Evolutionary conservation across 2,888 invertebrate genomes (phyloP).

Genomic region (Troglohyphantes excavatus): DNA sequence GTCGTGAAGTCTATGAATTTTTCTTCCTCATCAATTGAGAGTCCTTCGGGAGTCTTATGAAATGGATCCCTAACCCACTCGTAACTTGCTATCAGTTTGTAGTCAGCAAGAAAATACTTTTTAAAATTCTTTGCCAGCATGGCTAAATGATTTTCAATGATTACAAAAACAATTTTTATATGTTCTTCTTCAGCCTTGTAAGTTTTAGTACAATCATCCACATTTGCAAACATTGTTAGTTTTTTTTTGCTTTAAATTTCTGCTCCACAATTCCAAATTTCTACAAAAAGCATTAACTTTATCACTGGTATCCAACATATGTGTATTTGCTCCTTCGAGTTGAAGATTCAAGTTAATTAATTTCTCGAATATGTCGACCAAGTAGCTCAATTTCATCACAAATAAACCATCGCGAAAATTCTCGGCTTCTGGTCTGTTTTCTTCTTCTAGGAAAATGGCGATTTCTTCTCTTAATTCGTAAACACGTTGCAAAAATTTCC

Average conservation of each 20-base stretch:
- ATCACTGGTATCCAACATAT: too few relatives aligned
- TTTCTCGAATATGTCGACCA: constrained; percentile 54
- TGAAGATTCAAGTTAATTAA: constrained; percentile 35
- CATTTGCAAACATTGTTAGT: too few relatives aligned
- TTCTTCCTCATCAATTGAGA: too few relatives aligned
- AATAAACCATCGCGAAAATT: constrained; percentile 45
- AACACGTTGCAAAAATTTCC: too few relatives aligned
- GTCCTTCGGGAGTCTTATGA: constrained; percentile 46
- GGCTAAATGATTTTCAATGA: too few relatives aligned
- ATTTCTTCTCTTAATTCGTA: too few relatives aligned
- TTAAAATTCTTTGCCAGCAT: not conserved
- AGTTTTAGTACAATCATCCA: too few relatives aligned
- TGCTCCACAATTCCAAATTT: constrained; percentile 62
- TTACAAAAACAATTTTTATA: too few relatives aligned
- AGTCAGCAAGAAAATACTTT: not conserved
- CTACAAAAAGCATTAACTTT: constrained; percentile 56
- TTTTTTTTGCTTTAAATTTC: constrained; percentile 60
- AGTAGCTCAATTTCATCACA: constrained; percentile 46
- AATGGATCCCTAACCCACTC: constrained; percentile 56
- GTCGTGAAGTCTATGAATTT: too few relatives aligned
- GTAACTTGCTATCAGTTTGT: constrained; percentile 38
- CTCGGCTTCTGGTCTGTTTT: constrained; percentile 31
- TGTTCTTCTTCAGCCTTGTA: too few relatives aligned
- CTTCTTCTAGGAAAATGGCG: constrained; percentile 20
- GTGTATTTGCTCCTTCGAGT: too few relatives aligned